Evolutionary conservation across 2,797 vertebrate species (phyloP).

Genomic region (Spondyliosoma cantharus): DNA sequence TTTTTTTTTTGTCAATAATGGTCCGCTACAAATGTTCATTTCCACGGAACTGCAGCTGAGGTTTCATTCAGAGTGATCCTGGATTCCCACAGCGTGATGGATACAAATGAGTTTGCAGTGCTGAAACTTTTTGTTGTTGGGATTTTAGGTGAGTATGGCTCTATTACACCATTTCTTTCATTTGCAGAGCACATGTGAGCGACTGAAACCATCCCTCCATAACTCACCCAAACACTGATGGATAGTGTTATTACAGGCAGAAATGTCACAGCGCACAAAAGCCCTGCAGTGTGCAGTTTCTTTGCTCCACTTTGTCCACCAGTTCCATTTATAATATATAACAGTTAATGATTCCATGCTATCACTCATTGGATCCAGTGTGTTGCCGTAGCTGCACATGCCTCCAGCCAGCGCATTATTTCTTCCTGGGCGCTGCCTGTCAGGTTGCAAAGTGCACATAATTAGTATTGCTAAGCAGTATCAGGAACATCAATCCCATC

Average conservation of each 20-base stretch:
- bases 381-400: not conserved
- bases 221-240: not conserved
- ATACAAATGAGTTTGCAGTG: conserved; percentile 71
- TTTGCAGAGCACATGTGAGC: not conserved
- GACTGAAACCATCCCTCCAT: not conserved
- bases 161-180: not conserved
- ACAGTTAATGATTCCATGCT: not conserved
- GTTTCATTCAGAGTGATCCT: conserved; percentile 56
- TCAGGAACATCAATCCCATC: conserved; percentile 27
- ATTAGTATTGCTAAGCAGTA: conserved; percentile 7
- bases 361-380: not conserved
- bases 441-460: conserved; percentile 20
- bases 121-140: conserved; percentile 81
- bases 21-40: conserved; percentile 65
- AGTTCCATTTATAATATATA: not conserved
- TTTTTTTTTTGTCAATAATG: conserved; percentile 54
- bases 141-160: conserved; percentile 77
- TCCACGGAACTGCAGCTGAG: conserved; percentile 70
- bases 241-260: not conserved
- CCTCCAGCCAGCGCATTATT: not conserved
- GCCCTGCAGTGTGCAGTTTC: not conserved
- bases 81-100: conserved; percentile 77
- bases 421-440: not conserved
- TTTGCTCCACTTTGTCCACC: not conserved
- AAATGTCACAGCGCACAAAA: not conserved